Base-by-base conservation (phyloP, 2,113 vertebrate genomes). In the Prionailurus viverrinus region DNA sequence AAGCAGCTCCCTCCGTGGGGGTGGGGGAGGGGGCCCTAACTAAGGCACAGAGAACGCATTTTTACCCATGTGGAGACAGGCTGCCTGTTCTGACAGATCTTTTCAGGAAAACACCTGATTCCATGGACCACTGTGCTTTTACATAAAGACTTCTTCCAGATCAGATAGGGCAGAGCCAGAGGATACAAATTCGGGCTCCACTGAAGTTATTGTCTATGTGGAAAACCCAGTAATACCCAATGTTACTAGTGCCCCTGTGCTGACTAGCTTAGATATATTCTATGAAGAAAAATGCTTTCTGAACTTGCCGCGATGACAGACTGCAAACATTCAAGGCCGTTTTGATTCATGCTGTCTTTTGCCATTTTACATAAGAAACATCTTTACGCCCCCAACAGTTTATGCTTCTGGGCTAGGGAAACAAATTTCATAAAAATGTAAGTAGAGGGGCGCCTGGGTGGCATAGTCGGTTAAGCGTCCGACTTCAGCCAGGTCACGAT, bases 381-480 rank as follows among this genome's bases (percentile, higher is more conserved):
- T 58, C 55, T 94, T 95, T 87, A 74, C 61, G 15, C 69, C 29
- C 29, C 91, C 45, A 45, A 65, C 19, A 73, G 63, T 94, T 97
- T 84, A 95, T 97, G 68, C 76, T 55, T 36, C 84, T 87, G 33
- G 53, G 65, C 51, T 58, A 80, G 23, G 65, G 53, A 95, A 97
- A 87, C 31, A 85, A 69, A 58, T 94, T 97, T 88, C 91, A 91
- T 83, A 95, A 71, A 94, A 82, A 76, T 23, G 14, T 91, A 87
- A 81, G 39, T 88, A 27, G 36, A 36, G 36, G 36, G 36, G 36
- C 36, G 36, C 36, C 36, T 36, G 36, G 36, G 36, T 36, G 36
- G 36, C 36, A 2, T 36, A 36, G 36, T 36, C 36, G 36, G 36
- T 36, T 36, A 36, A 36, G 36, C 36, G 36, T 36, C 36, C 36